Conservation (phyloP, 2,888 invertebrate genomes). For the Zaprionus lineosus region DNA sequence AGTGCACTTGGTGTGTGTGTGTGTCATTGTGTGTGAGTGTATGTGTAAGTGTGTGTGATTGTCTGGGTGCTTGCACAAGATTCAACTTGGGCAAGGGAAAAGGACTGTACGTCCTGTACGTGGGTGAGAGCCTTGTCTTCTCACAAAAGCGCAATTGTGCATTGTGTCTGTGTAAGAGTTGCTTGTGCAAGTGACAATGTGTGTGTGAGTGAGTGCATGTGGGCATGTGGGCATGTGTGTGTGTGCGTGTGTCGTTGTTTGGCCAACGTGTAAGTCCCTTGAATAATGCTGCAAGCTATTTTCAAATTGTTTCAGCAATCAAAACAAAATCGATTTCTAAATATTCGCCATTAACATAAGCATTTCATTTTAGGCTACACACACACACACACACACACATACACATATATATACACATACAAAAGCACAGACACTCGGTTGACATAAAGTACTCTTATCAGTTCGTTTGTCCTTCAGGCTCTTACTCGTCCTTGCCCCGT, state of each 20-base stretch:
- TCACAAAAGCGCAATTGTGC: constrained; percentile 16
- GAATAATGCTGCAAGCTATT: constrained; percentile 69
- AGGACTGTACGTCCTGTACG: constrained; percentile 34
- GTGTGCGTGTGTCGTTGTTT: constrained; percentile 16
- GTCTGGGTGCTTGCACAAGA: no score
- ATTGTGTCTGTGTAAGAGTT: constrained; percentile 6
- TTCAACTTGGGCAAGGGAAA: constrained; percentile 33
- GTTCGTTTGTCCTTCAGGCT: constrained; percentile 30
- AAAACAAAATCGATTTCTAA: constrained; percentile 71
- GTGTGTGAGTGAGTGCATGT: neutral
- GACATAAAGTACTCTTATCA: constrained; percentile 38
- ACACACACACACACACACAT: constrained; percentile 2
- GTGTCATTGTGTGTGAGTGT: neutral
- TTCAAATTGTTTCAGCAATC: constrained; percentile 73
- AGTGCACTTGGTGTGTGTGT: constrained; percentile 24
- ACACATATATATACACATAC: constrained; percentile 5
- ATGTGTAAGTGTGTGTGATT: neutral
- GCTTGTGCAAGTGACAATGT: neutral
- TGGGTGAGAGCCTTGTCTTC: constrained; percentile 25
- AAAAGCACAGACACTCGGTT: neutral
- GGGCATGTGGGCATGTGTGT: neutral
- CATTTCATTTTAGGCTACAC: constrained; percentile 30
- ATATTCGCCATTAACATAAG: constrained; percentile 58
- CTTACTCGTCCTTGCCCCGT: constrained; percentile 13
- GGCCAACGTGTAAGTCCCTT: no score